A percentile compares a stretch with the other conserved stretches of the same genome.
Conservation (phyloP, 1,140 invertebrate genomes). For the Drosophila melanica region DNA sequence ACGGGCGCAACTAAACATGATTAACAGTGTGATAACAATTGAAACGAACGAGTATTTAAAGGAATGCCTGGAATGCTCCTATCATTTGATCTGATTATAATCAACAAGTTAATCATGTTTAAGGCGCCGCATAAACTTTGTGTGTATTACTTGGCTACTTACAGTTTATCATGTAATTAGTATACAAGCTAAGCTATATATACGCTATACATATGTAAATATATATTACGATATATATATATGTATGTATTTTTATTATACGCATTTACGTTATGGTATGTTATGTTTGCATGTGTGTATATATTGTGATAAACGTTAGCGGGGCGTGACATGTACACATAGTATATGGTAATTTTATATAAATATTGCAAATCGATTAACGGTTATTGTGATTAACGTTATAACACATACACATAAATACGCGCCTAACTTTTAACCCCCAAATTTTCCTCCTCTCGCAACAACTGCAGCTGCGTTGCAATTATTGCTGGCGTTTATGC, state of each 20-base stretch:
- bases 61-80: background rate
- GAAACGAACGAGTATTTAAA: background rate
- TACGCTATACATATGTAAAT: conserved; percentile 33
- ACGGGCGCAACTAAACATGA: background rate
- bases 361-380: conserved; percentile 73
- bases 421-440: conserved; percentile 8
- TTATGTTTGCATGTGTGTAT: conserved; percentile 13
- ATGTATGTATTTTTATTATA: conserved; percentile 31
- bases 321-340: conserved; percentile 50
- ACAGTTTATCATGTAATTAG: conserved; percentile 49
- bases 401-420: conserved; percentile 49
- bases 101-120: conserved; percentile 10
- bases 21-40: background rate
- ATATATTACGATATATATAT: conserved; percentile 24
- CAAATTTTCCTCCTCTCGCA: background rate
- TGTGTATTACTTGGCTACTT: conserved; percentile 55
- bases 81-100: background rate
- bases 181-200: conserved; percentile 73
- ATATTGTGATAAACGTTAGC: conserved; percentile 54
- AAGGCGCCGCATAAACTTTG: conserved; percentile 17
- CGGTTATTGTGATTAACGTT: conserved; percentile 61
- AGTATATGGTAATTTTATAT: conserved; percentile 53
- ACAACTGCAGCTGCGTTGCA: background rate
- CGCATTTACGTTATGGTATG: conserved; percentile 10
- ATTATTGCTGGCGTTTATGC: conserved; percentile 20